These are phyloP conservation scores for Stegostoma tigrinum DNA, from an alignment of 2,113 vertebrate genomes.

Conservation along the genomic window DNA sequence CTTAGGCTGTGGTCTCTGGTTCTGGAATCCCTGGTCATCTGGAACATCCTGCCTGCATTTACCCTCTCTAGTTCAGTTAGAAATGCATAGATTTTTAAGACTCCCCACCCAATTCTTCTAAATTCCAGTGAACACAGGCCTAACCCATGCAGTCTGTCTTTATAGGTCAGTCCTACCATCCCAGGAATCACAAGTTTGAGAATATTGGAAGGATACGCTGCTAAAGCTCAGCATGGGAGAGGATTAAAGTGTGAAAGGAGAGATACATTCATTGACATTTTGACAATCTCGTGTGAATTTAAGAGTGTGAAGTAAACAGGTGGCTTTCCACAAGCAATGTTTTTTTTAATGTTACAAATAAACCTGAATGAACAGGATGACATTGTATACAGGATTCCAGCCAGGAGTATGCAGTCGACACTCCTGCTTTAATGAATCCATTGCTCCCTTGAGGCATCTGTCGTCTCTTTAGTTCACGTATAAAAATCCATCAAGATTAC, in stretches of 20 bases:
- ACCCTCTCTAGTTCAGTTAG: no score
- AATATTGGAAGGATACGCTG: neutral
- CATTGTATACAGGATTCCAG: constrained; percentile 15
- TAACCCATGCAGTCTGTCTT: no score
- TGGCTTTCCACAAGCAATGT: neutral
- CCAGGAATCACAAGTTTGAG: neutral
- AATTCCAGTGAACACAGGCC: no score
- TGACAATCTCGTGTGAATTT: neutral
- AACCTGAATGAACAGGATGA: constrained; percentile 23
- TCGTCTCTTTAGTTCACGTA: constrained; percentile 35
- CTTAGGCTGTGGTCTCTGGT: no score
- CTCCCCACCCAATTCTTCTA: no score
- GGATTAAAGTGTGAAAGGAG: neutral
- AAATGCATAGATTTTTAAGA: no score
- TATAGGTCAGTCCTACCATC: no score
- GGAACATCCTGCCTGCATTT: no score
- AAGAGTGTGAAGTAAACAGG: neutral
- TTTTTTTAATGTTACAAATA: neutral
- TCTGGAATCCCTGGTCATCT: no score
- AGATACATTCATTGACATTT: neutral
- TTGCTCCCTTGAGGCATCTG: constrained; percentile 26
- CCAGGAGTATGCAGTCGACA: constrained; percentile 29
- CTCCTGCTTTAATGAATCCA: constrained; percentile 31
- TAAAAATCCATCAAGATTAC: constrained; percentile 37
- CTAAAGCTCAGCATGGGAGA: no score